Conservation (phyloP, 2,113 vertebrate species). For the Gracilinanus agilis region DNA sequence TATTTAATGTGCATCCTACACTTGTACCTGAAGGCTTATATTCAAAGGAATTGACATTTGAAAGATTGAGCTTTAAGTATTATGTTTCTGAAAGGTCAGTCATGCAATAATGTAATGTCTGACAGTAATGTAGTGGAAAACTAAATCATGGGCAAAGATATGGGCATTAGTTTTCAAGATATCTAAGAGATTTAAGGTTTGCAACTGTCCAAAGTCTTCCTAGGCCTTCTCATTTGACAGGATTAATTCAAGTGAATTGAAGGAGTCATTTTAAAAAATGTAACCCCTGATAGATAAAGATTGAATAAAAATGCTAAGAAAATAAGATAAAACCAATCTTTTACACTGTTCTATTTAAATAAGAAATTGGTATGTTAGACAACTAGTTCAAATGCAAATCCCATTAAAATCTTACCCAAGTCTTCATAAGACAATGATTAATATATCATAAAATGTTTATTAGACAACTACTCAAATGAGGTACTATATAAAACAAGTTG, state of each 20-base stretch:
- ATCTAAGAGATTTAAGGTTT: not conserved
- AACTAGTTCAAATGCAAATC: not conserved
- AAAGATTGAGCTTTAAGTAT: not conserved
- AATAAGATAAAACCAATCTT: not conserved
- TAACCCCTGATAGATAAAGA: not conserved
- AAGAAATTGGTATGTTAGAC: not conserved
- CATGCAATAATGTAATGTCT: not conserved
- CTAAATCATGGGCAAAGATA: not conserved
- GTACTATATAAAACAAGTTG: not conserved
- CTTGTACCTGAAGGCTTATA: too few relatives aligned
- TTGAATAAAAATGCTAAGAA: slow-evolving; percentile 15
- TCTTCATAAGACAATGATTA: not conserved
- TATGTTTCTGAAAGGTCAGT: slow-evolving; percentile 8
- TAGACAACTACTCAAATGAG: not conserved
- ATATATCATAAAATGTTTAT: not conserved
- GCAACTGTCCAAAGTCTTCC: not conserved
- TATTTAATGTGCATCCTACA: too few relatives aligned
- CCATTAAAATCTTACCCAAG: not conserved
- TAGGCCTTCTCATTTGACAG: slow-evolving; percentile 14
- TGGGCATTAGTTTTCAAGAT: not conserved
- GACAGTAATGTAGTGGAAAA: slow-evolving; percentile 3
- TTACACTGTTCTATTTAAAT: not conserved
- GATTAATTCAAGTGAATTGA: slow-evolving; percentile 26
- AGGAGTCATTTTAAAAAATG: not conserved
- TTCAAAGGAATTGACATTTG: too few relatives aligned